These are phyloP conservation scores for Simalia tracyae DNA, from an alignment of 2,797 vertebrate genomes.

Conservation along the genomic window DNA sequence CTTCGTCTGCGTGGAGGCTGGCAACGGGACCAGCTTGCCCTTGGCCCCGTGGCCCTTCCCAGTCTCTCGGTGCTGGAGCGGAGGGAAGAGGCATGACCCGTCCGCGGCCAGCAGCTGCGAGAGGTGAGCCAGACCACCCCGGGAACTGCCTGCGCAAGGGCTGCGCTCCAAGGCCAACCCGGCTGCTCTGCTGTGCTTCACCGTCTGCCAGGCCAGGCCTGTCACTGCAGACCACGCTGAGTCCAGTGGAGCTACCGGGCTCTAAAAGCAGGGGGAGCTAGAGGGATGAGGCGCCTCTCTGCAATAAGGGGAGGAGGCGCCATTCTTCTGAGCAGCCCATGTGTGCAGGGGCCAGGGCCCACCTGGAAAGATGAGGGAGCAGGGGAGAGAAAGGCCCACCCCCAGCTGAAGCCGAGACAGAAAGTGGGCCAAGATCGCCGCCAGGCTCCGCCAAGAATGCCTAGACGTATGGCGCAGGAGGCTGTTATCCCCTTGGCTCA, in stretches of 20 bases:
- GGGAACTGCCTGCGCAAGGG: background rate
- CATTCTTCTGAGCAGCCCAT: background rate
- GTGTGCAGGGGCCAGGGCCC: background rate
- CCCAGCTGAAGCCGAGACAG: background rate
- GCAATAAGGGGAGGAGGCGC: background rate
- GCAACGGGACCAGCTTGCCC: background rate
- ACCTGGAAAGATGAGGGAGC: background rate
- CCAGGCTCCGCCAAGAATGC: background rate
- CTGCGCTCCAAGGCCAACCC: background rate
- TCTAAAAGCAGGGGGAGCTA: background rate
- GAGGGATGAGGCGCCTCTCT: background rate
- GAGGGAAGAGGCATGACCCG: background rate
- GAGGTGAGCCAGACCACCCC: background rate
- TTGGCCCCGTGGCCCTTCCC: background rate
- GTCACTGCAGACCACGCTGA: background rate
- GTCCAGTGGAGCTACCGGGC: background rate
- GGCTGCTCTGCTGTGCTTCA: background rate
- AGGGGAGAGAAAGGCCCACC: background rate
- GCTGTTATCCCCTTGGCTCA: background rate
- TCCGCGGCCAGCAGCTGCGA: background rate
- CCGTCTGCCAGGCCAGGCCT: background rate
- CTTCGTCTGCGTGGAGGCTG: background rate
- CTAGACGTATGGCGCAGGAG: background rate
- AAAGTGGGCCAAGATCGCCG: background rate
- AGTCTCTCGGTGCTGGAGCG: background rate